These are phyloP conservation scores for Aphelinus atriplicis DNA, from an alignment of 1,140 invertebrate species.

Conservation along the genomic window DNA sequence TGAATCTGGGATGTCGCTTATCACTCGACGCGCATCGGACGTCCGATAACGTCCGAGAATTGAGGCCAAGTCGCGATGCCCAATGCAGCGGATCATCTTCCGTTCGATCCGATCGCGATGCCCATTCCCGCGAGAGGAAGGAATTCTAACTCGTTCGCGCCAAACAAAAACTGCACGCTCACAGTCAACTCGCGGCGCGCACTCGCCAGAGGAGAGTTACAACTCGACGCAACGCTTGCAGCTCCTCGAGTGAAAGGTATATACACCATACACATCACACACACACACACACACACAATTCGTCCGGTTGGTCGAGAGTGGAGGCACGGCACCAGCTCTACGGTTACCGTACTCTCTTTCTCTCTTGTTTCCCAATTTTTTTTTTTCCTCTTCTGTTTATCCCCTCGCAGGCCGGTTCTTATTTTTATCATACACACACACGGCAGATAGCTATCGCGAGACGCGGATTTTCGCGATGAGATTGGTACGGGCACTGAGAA, in stretches of 20 bases:
- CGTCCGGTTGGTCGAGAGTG: too few species aligned
- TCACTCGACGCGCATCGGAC: neutral
- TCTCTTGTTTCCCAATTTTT: neutral
- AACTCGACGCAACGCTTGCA: neutral
- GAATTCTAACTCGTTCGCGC: neutral
- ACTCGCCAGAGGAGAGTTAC: too few species aligned
- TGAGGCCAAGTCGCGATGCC: too few species aligned
- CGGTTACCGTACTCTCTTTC: neutral
- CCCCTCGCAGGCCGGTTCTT: neutral
- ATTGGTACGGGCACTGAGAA: neutral
- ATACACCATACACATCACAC: too few species aligned
- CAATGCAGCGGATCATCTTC: too few species aligned
- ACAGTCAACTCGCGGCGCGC: too few species aligned
- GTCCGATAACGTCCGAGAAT: too few species aligned
- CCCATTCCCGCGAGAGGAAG: conserved; percentile 37
- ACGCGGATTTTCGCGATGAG: neutral
- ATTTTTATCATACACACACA: too few species aligned
- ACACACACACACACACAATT: too few species aligned
- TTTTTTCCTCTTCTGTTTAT: neutral
- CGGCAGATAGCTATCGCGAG: too few species aligned
- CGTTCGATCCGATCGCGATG: conserved; percentile 1
- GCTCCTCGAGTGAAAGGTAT: conserved; percentile 29
- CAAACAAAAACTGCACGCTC: too few species aligned
- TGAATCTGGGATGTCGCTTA: conserved; percentile 30
- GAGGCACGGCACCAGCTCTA: too few species aligned